phyloP scores from a whole-genome alignment of 2,113 vertebrate genomes.

The Zosterops japonicus region DNA sequence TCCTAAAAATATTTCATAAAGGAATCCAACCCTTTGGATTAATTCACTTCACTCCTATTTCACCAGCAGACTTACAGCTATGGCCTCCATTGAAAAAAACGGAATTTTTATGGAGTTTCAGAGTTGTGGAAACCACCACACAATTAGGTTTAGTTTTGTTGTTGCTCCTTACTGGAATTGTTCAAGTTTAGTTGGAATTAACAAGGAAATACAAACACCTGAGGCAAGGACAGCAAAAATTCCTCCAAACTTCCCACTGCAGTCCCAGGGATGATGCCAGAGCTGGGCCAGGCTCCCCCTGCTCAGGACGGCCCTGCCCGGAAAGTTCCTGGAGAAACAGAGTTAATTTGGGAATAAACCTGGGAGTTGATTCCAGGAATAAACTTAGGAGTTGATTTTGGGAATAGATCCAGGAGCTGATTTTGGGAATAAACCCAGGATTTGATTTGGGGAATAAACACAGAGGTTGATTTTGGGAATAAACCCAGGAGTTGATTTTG shows the following conservation, averaged over 20 bases:
- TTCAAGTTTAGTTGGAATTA: not conserved
- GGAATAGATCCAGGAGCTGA: not conserved
- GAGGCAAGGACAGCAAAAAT: not conserved
- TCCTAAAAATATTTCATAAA: not conserved
- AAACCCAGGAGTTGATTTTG: accelerated
- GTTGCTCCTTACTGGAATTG: accelerated
- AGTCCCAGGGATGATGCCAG: accelerated
- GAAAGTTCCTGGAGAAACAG: not conserved
- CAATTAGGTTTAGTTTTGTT: not conserved
- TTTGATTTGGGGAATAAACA: not conserved
- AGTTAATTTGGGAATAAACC: not conserved
- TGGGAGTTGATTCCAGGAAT: not conserved
- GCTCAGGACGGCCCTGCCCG: not conserved
- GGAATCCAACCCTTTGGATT: not conserved
- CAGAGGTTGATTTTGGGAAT: not conserved
- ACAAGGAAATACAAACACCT: not conserved
- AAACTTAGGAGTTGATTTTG: accelerated
- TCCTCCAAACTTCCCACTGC: accelerated
- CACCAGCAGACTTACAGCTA: not conserved
- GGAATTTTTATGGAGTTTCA: not conserved
- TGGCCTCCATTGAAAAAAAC: not conserved
- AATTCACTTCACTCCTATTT: not conserved
- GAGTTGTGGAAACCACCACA: too few relatives aligned
- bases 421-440: not conserved
- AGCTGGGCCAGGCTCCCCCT: accelerated